A percentile compares a stretch with the other conserved stretches of the same genome.
Conservation (phyloP, 2,113 vertebrate species). For the Pardalotus punctatus region DNA sequence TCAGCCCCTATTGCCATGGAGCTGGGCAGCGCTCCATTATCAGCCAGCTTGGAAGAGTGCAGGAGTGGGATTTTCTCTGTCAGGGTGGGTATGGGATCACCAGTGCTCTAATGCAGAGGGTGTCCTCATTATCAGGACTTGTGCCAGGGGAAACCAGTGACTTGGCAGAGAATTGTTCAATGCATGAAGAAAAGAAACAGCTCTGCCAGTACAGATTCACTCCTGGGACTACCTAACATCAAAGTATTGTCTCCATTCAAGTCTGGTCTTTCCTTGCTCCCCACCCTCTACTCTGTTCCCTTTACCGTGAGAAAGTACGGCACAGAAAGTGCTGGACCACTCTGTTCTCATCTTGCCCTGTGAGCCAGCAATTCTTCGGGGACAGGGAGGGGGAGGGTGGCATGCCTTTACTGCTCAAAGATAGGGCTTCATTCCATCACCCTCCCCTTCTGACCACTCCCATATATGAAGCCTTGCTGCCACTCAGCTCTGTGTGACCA, state of each 20-base stretch:
- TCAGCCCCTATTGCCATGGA: neutral
- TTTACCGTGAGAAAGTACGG: neutral
- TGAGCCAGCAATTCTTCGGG: neutral
- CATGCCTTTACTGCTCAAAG: neutral
- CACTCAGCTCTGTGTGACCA: neutral
- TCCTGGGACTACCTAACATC: constrained; percentile 12
- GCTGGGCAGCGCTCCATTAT: neutral
- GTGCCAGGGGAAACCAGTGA: neutral
- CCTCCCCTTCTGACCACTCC: constrained; percentile 29
- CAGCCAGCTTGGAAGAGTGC: neutral
- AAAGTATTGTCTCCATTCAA: neutral
- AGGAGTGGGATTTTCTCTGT: neutral
- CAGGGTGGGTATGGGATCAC: neutral
- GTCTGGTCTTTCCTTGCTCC: neutral
- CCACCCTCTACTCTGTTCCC: neutral
- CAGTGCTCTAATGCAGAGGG: neutral
- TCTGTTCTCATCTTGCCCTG: neutral
- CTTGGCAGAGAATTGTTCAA: neutral
- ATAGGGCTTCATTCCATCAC: neutral
- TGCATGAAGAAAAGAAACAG: neutral
- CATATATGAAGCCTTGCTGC: constrained; percentile 31
- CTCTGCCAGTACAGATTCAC: neutral
- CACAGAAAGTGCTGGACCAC: neutral
- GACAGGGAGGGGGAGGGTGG: neutral
- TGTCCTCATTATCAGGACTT: neutral